Conservation (phyloP, 2,113 vertebrate genomes). For the Pangasianodon gigas region DNA sequence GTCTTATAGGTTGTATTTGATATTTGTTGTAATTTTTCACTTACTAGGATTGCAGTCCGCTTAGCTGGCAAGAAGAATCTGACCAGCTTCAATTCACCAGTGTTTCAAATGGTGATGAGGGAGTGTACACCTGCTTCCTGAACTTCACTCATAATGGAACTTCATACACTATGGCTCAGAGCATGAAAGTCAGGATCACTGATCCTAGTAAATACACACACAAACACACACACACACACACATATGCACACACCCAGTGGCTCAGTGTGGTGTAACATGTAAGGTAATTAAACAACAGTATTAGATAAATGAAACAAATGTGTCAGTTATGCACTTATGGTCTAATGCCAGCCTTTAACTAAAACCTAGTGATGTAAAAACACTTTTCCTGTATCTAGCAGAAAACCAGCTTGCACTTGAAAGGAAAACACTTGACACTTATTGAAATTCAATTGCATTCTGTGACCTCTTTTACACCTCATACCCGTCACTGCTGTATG, state of each 20-base stretch:
- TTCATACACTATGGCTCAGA: slow-evolving; percentile 58
- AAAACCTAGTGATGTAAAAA: neutral
- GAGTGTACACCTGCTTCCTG: slow-evolving; percentile 68
- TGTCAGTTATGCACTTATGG: neutral
- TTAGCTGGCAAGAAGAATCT: neutral
- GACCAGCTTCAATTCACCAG: neutral
- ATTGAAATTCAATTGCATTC: too few species aligned
- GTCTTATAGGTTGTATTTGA: neutral
- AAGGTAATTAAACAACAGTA: neutral
- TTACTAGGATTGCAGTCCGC: slow-evolving; percentile 59
- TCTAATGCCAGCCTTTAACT: neutral
- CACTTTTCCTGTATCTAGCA: neutral
- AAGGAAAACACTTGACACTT: neutral
- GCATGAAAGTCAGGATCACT: slow-evolving; percentile 49
- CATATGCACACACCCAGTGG: neutral
- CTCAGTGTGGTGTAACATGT: neutral
- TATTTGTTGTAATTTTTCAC: neutral
- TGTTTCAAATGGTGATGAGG: slow-evolving; percentile 42
- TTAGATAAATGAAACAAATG: neutral
- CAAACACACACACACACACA: neutral
- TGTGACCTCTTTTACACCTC: neutral
- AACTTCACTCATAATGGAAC: slow-evolving; percentile 54
- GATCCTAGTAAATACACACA: neutral
- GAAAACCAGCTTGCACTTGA: neutral
- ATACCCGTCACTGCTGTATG: neutral